A percentile compares a stretch with the other conserved stretches of the same genome.
phyloP scores from a whole-genome alignment of 2,113 vertebrate genomes.

The Glareola pratincola region DNA sequence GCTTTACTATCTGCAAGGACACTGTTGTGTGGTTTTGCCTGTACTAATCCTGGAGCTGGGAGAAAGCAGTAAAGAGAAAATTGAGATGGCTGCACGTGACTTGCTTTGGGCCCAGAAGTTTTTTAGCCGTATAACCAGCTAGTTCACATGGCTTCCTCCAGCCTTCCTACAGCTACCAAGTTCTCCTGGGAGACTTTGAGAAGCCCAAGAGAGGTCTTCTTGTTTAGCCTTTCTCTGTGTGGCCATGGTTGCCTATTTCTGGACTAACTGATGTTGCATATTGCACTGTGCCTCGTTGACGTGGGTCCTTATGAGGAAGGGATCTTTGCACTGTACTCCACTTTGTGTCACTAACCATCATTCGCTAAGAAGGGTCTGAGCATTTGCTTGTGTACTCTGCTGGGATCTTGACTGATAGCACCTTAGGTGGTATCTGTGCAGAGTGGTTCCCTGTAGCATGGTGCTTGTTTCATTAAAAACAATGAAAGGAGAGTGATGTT shows the following conservation, averaged over 20 bases:
- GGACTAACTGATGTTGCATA: background rate
- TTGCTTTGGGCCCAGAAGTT: background rate
- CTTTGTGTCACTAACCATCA: rapidly evolving
- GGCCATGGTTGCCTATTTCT: background rate
- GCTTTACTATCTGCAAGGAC: background rate
- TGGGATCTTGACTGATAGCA: rapidly evolving
- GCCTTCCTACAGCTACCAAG: background rate
- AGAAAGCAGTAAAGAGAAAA: background rate
- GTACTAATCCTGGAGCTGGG: background rate
- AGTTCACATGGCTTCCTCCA: background rate
- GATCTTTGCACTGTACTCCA: rapidly evolving
- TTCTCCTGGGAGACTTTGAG: background rate
- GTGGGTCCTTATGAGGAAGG: background rate
- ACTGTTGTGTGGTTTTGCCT: rapidly evolving
- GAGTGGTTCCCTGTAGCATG: rapidly evolving
- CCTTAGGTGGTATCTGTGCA: rapidly evolving
- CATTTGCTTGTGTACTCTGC: rapidly evolving
- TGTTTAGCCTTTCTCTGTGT: background rate
- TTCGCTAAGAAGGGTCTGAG: background rate
- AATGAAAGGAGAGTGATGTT: background rate
- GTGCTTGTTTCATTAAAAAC: background rate
- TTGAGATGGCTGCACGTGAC: background rate
- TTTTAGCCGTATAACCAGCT: background rate
- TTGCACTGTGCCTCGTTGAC: background rate
- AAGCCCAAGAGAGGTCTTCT: background rate